Percentiles rank a stretch among this genome's conserved stretches.
These are phyloP conservation scores for Larimichthys crocea DNA, from an alignment of 2,113 vertebrate genomes.

Conservation along the genomic window DNA sequence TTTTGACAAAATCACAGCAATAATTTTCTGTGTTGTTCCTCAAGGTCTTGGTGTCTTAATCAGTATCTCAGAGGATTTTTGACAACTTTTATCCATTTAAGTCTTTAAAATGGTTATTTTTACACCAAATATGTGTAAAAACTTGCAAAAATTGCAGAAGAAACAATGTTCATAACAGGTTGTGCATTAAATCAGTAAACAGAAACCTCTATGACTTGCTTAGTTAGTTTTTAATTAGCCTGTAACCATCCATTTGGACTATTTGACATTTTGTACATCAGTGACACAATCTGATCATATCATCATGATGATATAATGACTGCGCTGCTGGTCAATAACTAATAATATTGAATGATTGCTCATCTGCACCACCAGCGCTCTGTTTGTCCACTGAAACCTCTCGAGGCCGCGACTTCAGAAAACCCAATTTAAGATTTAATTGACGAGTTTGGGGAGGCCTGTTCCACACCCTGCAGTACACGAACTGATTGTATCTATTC, in stretches of 20 bases:
- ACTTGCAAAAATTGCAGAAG: background rate
- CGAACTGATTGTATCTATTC: background rate
- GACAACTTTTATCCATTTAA: no score
- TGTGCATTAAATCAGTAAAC: background rate
- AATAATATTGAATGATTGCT: background rate
- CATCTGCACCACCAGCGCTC: background rate
- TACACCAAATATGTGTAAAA: no score
- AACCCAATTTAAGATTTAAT: slow-evolving; percentile 29
- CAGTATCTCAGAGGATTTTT: no score
- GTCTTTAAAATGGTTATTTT: no score
- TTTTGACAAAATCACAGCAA: no score
- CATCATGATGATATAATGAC: background rate
- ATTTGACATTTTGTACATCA: background rate
- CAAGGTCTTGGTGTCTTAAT: no score
- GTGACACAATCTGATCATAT: background rate
- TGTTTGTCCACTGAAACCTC: background rate
- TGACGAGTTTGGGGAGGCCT: slow-evolving; percentile 7
- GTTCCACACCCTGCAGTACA: slow-evolving; percentile 20
- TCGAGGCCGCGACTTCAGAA: background rate
- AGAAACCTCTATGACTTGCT: background rate
- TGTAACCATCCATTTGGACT: background rate
- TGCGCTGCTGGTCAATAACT: background rate
- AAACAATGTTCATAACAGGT: background rate
- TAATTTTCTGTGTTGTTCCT: no score
- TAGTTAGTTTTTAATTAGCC: background rate